These are phyloP conservation scores for Atlantisia rogersi DNA, from an alignment of 2,113 vertebrate genomes.

Conservation along the genomic window DNA sequence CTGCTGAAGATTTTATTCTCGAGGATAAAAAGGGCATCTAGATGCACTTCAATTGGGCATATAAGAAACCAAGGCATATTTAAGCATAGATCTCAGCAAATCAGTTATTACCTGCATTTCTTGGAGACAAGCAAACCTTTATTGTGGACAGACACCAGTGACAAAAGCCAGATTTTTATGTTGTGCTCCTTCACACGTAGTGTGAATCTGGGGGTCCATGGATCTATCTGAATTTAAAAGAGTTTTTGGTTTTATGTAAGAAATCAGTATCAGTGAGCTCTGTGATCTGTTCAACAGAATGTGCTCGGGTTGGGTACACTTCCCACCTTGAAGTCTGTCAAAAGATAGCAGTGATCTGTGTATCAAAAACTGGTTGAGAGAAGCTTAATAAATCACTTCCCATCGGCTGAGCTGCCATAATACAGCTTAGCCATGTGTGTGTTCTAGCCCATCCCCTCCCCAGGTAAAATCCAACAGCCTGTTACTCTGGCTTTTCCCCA, in stretches of 20 bases:
- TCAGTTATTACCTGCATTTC: neutral
- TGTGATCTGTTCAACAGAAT: neutral
- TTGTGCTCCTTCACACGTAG: neutral
- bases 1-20: neutral
- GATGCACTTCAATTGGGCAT: neutral
- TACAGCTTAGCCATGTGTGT: no score
- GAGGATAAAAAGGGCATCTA: neutral
- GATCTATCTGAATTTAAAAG: neutral
- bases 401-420: neutral
- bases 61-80: neutral
- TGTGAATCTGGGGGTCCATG: neutral
- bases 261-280: neutral
- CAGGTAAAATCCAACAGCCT: rapidly evolving
- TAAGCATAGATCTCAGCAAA: neutral
- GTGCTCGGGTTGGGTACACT: neutral
- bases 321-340: neutral
- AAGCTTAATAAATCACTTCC: neutral
- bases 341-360: neutral
- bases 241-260: neutral
- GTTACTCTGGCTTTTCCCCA: neutral
- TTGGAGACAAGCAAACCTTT: neutral
- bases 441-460: neutral
- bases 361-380: neutral
- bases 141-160: neutral
- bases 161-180: neutral